Conservation (phyloP, 2,113 vertebrate species). For the Larimichthys crocea region DNA sequence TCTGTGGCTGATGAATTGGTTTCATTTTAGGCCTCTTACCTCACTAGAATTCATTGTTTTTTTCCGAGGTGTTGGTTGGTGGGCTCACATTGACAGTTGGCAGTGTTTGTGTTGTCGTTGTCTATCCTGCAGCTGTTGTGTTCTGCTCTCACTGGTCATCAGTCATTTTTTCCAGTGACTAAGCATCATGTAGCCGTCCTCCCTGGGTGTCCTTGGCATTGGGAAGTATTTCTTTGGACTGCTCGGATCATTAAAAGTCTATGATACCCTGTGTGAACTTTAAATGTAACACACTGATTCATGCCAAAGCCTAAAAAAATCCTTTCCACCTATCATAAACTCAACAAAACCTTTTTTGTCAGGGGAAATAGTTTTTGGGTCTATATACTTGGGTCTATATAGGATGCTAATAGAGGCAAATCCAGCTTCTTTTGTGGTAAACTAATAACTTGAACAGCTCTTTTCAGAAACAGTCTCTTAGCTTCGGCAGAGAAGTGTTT, state of each 20-base stretch:
- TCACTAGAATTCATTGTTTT: slow-evolving; percentile 59
- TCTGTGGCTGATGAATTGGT: not conserved
- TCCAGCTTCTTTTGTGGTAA: not conserved
- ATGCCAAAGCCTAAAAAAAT: not conserved
- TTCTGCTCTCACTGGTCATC: slow-evolving; percentile 43
- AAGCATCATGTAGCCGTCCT: slow-evolving; percentile 44
- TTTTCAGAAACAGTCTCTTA: not conserved
- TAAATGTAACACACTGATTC: not conserved
- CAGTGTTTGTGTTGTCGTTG: slow-evolving; percentile 58
- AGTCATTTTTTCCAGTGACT: slow-evolving; percentile 72
- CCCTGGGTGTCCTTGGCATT: slow-evolving; percentile 7
- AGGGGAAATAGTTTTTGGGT: not conserved
- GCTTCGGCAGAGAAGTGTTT: not conserved
- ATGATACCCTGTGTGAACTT: not conserved
- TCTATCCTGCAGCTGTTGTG: slow-evolving; percentile 61
- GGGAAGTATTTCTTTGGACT: slow-evolving; percentile 12
- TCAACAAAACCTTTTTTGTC: not conserved
- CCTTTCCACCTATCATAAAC: not conserved
- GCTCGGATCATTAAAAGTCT: not conserved
- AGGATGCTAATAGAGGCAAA: not conserved
- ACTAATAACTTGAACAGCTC: not conserved
- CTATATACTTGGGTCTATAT: too few species aligned
- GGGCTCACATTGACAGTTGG: slow-evolving; percentile 31
- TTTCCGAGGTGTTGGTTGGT: slow-evolving; percentile 45
- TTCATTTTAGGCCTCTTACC: slow-evolving; percentile 58